Conservation (phyloP, 2,888 invertebrate species). For the Latheticus oryzae region DNA sequence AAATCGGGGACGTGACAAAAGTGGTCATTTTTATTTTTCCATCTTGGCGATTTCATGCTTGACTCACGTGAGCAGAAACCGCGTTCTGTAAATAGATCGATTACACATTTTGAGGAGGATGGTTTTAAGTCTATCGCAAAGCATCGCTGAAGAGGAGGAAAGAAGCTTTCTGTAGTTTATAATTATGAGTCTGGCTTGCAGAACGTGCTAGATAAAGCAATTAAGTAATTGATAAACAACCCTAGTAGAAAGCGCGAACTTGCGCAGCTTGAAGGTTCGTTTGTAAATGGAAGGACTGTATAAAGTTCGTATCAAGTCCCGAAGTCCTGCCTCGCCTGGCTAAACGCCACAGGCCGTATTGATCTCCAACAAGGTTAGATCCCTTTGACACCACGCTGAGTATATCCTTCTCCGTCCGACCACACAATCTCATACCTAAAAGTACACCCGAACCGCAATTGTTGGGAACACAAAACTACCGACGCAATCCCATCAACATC, state of each 20-base stretch:
- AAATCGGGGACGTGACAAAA: too few species aligned
- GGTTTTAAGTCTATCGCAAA: too few species aligned
- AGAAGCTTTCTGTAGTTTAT: slow-evolving; percentile 49
- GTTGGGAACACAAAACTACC: slow-evolving; percentile 47
- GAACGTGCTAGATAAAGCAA: slow-evolving; percentile 58
- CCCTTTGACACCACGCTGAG: slow-evolving; percentile 61
- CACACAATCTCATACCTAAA: slow-evolving; percentile 41
- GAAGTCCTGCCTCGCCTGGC: slow-evolving; percentile 61
- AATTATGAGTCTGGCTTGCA: slow-evolving; percentile 54
- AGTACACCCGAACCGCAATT: slow-evolving; percentile 43
- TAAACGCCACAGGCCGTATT: slow-evolving; percentile 65
- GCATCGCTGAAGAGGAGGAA: slow-evolving; percentile 36
- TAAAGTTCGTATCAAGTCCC: slow-evolving; percentile 62
- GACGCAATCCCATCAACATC: slow-evolving; percentile 48
- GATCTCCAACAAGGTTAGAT: slow-evolving; percentile 63
- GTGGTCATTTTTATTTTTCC: too few species aligned
- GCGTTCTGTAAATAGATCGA: too few species aligned
- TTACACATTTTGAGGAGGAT: too few species aligned
- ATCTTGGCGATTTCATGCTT: too few species aligned
- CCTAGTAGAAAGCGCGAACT: slow-evolving; percentile 48
- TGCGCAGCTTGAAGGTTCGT: slow-evolving; percentile 45
- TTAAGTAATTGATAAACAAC: slow-evolving; percentile 60
- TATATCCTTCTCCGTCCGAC: slow-evolving; percentile 55
- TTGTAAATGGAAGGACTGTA: slow-evolving; percentile 52
- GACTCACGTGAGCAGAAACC: too few species aligned